Evolutionary conservation across 2,888 invertebrate genomes (phyloP).

Genomic region (Rotaria sp.): DNA sequence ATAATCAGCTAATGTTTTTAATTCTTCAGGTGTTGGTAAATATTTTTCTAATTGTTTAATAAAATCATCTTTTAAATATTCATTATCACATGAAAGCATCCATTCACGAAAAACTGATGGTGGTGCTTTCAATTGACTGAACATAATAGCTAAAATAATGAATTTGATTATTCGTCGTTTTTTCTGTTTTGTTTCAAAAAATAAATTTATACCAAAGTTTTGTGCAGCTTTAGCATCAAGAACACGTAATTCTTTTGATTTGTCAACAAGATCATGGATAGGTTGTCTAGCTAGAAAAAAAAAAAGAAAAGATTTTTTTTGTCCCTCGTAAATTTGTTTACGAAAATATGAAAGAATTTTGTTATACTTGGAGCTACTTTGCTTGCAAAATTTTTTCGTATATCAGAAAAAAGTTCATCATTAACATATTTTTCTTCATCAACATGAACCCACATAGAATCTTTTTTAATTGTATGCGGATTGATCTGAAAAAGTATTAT

Average conservation of each 20-base stretch:
- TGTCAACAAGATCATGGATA: conserved; percentile 55
- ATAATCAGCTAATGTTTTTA: background rate
- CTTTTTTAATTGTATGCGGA: conserved; percentile 18
- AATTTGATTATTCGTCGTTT: conserved; percentile 30
- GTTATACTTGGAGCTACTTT: background rate
- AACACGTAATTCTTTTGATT: conserved; percentile 81
- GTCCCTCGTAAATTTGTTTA: too few species aligned
- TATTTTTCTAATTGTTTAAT: background rate
- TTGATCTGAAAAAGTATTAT: background rate
- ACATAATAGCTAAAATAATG: conserved; percentile 39
- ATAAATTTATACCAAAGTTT: conserved; percentile 62
- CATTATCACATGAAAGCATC: conserved; percentile 20
- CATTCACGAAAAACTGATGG: conserved; percentile 5
- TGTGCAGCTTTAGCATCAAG: conserved; percentile 86
- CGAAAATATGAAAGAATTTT: too few species aligned
- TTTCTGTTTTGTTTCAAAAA: background rate
- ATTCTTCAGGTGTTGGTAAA: conserved; percentile 19
- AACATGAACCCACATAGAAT: conserved; percentile 12
- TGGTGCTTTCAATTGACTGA: background rate
- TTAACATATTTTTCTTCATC: conserved; percentile 21
- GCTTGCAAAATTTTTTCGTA: background rate
- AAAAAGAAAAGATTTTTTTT: background rate
- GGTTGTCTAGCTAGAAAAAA: background rate
- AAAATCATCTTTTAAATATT: conserved; percentile 17
- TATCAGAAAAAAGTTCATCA: background rate